Evolutionary conservation across 2,888 invertebrate species (phyloP).

Genomic region (Lacanobia wlatinum): DNA sequence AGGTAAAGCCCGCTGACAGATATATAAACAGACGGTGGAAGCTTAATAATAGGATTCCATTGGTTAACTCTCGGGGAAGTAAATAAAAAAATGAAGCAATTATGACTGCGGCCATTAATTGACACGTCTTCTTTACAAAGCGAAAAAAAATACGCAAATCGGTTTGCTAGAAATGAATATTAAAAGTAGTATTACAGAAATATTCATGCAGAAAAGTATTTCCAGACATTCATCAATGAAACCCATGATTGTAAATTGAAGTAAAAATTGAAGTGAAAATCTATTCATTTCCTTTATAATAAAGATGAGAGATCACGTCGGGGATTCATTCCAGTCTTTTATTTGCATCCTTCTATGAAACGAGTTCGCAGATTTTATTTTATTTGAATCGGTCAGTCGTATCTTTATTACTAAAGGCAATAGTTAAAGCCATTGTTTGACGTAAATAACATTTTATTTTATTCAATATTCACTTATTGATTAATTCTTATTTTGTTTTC

Average conservation of each 20-base stretch:
- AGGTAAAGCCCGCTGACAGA: no score
- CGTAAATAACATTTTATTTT: no score
- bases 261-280: conserved; percentile 23
- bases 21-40: no score
- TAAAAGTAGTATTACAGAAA: no score
- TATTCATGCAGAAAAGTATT: conserved; percentile 17
- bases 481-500: not conserved
- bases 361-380: conserved; percentile 26
- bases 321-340: conserved; percentile 23
- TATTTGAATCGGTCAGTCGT: conserved; percentile 1
- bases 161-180: not conserved
- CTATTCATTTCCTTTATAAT: conserved; percentile 27
- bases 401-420: not conserved
- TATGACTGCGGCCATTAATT: no score
- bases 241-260: conserved; percentile 19
- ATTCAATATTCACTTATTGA: not conserved
- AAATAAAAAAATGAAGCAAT: no score
- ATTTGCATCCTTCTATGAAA: conserved; percentile 33
- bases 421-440: not conserved
- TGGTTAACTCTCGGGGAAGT: no score
- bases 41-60: no score
- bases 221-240: conserved; percentile 4
- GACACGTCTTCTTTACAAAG: not conserved
- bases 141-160: not conserved
- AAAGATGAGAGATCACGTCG: conserved; percentile 20